These are phyloP conservation scores for Leptatherina wallacei DNA, from an alignment of 2,797 vertebrate genomes.

Conservation along the genomic window DNA sequence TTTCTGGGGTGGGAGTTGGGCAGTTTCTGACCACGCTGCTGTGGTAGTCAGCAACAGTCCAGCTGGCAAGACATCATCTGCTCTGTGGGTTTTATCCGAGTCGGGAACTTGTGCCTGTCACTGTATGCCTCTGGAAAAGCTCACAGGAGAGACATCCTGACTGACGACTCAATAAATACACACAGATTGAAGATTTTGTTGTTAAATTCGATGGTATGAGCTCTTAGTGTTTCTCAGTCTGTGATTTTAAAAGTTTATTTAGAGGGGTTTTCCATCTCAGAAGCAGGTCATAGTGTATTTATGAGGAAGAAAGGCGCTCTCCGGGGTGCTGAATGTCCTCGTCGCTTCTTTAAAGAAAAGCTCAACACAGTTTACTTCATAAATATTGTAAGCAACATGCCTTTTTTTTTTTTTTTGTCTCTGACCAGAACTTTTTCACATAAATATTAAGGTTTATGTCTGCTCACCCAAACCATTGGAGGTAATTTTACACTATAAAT, in stretches of 20 bases:
- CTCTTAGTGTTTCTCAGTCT: background rate
- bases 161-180: conserved; percentile 72
- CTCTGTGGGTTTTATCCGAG: conserved; percentile 34
- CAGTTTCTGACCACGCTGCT: conserved; percentile 43
- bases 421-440: conserved; percentile 6
- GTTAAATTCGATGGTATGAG: background rate
- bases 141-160: conserved; percentile 46
- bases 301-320: conserved; percentile 34
- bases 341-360: conserved; percentile 32
- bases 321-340: conserved; percentile 55
- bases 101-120: conserved; percentile 28
- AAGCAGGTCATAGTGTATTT: conserved; percentile 20
- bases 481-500: conserved; percentile 9
- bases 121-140: conserved; percentile 41
- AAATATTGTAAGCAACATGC: conserved; percentile 55
- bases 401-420: background rate
- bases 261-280: background rate
- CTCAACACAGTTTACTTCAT: conserved; percentile 38
- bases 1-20: conserved; percentile 10
- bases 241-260: background rate
- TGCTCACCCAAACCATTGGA: background rate
- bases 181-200: conserved; percentile 3
- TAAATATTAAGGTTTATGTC: conserved; percentile 44
- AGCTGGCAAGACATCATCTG: conserved; percentile 48
- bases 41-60: conserved; percentile 36